Evolutionary conservation across 2,113 vertebrate species (phyloP).

Genomic region (Ictalurus furcatus): DNA sequence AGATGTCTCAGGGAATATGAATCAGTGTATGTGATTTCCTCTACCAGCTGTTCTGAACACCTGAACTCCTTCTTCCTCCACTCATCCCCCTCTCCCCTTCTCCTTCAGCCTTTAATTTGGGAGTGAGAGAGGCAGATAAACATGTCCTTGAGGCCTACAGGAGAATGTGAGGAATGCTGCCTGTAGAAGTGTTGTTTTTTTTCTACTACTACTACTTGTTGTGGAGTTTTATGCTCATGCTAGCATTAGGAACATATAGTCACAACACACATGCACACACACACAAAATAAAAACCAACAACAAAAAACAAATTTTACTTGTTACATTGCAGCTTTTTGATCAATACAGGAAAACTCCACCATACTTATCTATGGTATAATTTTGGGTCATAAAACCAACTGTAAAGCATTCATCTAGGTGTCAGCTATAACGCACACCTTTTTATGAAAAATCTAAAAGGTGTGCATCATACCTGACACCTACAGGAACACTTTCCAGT

Average conservation of each 20-base stretch:
- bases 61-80: slow-evolving; percentile 59
- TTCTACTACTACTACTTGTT: slow-evolving; percentile 45
- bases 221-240: background rate
- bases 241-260: background rate
- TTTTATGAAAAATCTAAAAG: too few species aligned
- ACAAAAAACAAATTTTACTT: background rate
- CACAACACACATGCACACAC: background rate
- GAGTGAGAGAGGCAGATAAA: slow-evolving; percentile 58
- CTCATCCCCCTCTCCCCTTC: slow-evolving; percentile 26
- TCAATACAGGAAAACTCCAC: background rate
- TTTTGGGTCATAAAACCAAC: too few species aligned
- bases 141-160: slow-evolving; percentile 63
- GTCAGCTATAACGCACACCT: too few species aligned
- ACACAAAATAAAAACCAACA: too few species aligned
- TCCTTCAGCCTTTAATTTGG: slow-evolving; percentile 67
- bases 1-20: slow-evolving; percentile 60
- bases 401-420: too few species aligned
- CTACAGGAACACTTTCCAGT: too few species aligned
- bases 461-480: too few species aligned
- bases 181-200: slow-evolving; percentile 28
- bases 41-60: slow-evolving; percentile 72
- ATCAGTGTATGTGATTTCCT: slow-evolving; percentile 53
- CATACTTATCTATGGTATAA: too few species aligned
- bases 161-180: slow-evolving; percentile 69
- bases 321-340: background rate